Evolutionary conservation across 1,140 invertebrate species (phyloP), one percentile per base, ranked within the genome.

Genomic region (Melipona quadrifasciata): DNA sequence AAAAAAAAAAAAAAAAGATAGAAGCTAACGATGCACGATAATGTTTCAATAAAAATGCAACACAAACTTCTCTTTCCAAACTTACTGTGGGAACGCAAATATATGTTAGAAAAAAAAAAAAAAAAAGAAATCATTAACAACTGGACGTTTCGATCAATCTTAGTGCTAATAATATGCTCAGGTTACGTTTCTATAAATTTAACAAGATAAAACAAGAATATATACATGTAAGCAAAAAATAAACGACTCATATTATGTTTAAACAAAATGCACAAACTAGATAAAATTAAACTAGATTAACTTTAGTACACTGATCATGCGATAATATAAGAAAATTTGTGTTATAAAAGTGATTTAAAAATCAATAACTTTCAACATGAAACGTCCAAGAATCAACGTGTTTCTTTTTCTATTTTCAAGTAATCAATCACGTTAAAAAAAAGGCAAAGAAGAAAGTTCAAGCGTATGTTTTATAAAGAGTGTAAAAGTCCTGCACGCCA

Each of bases 31-130:
- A 61, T 68, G 79, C 5, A 64, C 57, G 70, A 80, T 77, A 73
- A 80, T 77, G 77, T 84, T 76, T 84, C 34, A 57, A 53, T 58
- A 79, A 53, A 67, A 83, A 64, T 67, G 58, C 34, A 77, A 58
- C n/a, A 74, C 17, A 14, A 11, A 24, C n/a, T 24, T 53, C 27
- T 53, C 24, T 21, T 65, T 34, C 17, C 24, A n/a, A 82, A 19
- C 27, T 65, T 76, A 10, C n/a, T 21, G 27, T 12, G 39, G 27
- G 67, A 17, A 11, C 17, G 24, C 21, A 16, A 68, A 34, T 67
- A 31, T 31, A 31, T 67, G 6, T 58, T 19, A 21, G 39, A 64
- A 17, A 31, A 55, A 67, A 1, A 47, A 47, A 70, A 53, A 17
- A 47, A 74, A 16, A n/a, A 47, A 74, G 10, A 0, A 61, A 51